phyloP scores from a whole-genome alignment of 2,888 invertebrate genomes.

The Lepidochrysops patricia region DNA sequence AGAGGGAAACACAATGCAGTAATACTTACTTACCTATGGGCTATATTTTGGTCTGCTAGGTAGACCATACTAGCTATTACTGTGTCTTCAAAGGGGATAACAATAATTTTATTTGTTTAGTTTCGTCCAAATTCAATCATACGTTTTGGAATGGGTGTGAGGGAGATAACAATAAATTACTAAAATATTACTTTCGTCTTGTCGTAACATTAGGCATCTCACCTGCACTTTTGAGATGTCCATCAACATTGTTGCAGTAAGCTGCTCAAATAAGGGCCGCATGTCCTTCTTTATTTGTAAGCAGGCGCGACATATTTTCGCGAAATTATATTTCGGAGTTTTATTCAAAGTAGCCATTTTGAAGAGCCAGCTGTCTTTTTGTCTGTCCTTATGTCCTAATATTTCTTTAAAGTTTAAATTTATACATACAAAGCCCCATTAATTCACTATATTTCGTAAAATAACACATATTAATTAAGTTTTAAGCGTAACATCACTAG shows the following conservation, averaged over 20 bases:
- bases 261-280: slow-evolving; percentile 77
- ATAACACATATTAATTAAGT: background rate
- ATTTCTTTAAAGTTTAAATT: background rate
- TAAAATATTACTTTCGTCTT: slow-evolving; percentile 39
- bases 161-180: slow-evolving; percentile 56
- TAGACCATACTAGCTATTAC: background rate
- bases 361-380: slow-evolving; percentile 47
- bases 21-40: background rate
- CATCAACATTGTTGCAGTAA: slow-evolving; percentile 79
- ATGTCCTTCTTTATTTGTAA: slow-evolving; percentile 78
- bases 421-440: background rate
- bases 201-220: slow-evolving; percentile 47
- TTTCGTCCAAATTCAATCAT: slow-evolving; percentile 6
- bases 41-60: background rate
- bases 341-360: slow-evolving; percentile 63
- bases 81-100: slow-evolving; percentile 42
- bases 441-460: too few species aligned
- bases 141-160: slow-evolving; percentile 34
- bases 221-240: slow-evolving; percentile 77
- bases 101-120: slow-evolving; percentile 19
- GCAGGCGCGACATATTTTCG: slow-evolving; percentile 78
- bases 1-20: slow-evolving; percentile 28
- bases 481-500: background rate
- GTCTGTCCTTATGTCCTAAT: slow-evolving; percentile 49
- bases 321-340: slow-evolving; percentile 56